Conservation (phyloP, 2,888 invertebrate genomes). For the Lomographa bimaculata region DNA sequence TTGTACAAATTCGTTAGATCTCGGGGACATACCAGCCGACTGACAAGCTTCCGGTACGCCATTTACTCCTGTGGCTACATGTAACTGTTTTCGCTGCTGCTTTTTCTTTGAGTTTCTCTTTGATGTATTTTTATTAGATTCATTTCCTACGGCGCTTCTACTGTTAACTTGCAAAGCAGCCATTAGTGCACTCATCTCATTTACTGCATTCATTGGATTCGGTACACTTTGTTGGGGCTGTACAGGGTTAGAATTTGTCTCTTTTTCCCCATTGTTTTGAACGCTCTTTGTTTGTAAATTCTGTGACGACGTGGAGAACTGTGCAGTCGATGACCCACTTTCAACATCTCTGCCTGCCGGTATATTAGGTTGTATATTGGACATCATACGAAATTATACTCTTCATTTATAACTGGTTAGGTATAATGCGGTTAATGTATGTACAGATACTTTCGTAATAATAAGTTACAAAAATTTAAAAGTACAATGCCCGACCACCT, state of each 20-base stretch:
- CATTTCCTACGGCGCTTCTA: slow-evolving; percentile 36
- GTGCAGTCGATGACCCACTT: slow-evolving; percentile 46
- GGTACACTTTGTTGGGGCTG: slow-evolving; percentile 10
- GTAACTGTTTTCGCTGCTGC: slow-evolving; percentile 53
- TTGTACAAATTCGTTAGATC: slow-evolving; percentile 48
- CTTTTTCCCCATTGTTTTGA: slow-evolving; percentile 40
- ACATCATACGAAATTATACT: slow-evolving; percentile 38
- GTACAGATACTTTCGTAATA: slow-evolving; percentile 11
- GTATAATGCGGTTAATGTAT: too few relatives aligned
- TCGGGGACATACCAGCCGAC: slow-evolving; percentile 16
- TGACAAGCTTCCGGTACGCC: slow-evolving; percentile 31
- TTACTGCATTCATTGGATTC: slow-evolving; percentile 1
- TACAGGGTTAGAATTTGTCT: slow-evolving; percentile 23
- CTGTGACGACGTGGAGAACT: slow-evolving; percentile 47
- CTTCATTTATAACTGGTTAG: slow-evolving; percentile 12
- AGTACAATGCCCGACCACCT: slow-evolving; percentile 24
- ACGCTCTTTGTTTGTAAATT: slow-evolving; percentile 45
- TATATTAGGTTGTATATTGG: slow-evolving; percentile 45
- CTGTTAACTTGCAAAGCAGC: slow-evolving; percentile 33
- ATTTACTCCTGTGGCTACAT: slow-evolving; percentile 43
- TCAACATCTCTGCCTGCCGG: slow-evolving; percentile 44
- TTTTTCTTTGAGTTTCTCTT: slow-evolving; percentile 63
- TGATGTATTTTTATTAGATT: slow-evolving; percentile 33
- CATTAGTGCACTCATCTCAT: slow-evolving; percentile 6
- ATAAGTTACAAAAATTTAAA: slow-evolving; percentile 22